Evolutionary conservation across 2,113 vertebrate genomes (phyloP).

Genomic region (Nesospiza acunhae): DNA sequence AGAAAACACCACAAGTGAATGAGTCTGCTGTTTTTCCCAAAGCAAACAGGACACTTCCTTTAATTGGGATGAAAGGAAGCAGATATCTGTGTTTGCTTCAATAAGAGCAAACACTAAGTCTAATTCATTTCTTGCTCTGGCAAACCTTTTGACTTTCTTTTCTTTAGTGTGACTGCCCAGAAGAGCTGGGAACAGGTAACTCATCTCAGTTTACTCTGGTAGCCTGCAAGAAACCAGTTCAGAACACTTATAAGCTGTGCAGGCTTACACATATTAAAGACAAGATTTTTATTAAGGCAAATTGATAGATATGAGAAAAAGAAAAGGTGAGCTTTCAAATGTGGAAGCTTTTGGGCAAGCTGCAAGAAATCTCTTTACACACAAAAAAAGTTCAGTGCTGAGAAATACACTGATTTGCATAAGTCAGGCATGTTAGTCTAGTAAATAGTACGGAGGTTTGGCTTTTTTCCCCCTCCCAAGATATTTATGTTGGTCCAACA

Average conservation of each 20-base stretch:
- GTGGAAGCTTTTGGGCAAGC: fast-evolving
- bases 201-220: not conserved
- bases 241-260: not conserved
- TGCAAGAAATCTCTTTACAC: not conserved
- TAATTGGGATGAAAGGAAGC: not conserved
- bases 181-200: not conserved
- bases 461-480: not conserved
- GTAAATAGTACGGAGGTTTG: not conserved
- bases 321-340: not conserved
- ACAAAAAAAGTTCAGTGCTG: not conserved
- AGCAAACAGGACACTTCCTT: not conserved
- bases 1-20: not conserved
- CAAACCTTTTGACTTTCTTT: not conserved
- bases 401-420: not conserved
- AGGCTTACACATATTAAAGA: not conserved
- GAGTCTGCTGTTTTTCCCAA: not conserved
- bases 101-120: not conserved
- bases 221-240: not conserved
- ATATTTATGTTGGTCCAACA: not conserved
- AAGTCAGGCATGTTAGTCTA: not conserved
- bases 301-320: not conserved
- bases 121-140: not conserved
- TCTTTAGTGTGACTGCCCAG: not conserved
- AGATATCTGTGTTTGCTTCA: not conserved
- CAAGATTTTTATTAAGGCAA: not conserved